phyloP scores from a whole-genome alignment of 1,140 invertebrate genomes.

The Lordiphosa clarofinis region DNA sequence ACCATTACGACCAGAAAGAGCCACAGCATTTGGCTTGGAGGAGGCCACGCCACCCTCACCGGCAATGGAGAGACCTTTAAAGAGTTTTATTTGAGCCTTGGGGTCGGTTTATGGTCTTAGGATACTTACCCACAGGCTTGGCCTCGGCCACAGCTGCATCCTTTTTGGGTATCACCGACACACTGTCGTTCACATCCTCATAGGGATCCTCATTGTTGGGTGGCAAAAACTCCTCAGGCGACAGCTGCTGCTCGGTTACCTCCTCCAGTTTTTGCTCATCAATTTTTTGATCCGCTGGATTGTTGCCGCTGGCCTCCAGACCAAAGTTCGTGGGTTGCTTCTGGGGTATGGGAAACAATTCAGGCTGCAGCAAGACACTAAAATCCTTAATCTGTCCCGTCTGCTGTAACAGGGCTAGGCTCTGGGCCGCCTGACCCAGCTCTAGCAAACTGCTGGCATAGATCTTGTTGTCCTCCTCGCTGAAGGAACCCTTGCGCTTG shows the following conservation, averaged over 20 bases:
- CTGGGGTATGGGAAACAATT: slow-evolving; percentile 41
- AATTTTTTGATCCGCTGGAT: slow-evolving; percentile 54
- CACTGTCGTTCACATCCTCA: too few species aligned
- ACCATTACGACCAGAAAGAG: slow-evolving; percentile 84
- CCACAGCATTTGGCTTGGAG: slow-evolving; percentile 84
- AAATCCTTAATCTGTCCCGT: slow-evolving; percentile 75
- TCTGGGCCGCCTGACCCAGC: slow-evolving; percentile 80
- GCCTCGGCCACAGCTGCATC: too few species aligned
- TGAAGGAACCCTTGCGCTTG: slow-evolving; percentile 80
- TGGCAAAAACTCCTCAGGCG: slow-evolving; percentile 60
- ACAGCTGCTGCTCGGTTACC: slow-evolving; percentile 66
- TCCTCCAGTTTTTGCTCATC: slow-evolving; percentile 69
- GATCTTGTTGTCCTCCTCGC: slow-evolving; percentile 75
- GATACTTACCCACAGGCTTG: too few species aligned
- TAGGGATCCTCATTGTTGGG: slow-evolving; percentile 59
- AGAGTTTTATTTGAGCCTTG: slow-evolving; percentile 36
- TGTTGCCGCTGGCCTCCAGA: slow-evolving; percentile 47
- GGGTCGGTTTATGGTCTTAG: too few species aligned
- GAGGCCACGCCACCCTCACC: slow-evolving; percentile 85
- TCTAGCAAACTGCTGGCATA: slow-evolving; percentile 80
- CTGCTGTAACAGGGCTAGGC: slow-evolving; percentile 79
- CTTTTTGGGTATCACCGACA: too few species aligned
- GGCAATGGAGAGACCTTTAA: slow-evolving; percentile 81
- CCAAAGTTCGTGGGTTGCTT: slow-evolving; percentile 63
- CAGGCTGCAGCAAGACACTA: slow-evolving; percentile 67